A percentile compares a stretch with the other conserved stretches of the same genome.
phyloP scores from a whole-genome alignment of 2,888 invertebrate genomes.

The Halictus quadricinctus region DNA sequence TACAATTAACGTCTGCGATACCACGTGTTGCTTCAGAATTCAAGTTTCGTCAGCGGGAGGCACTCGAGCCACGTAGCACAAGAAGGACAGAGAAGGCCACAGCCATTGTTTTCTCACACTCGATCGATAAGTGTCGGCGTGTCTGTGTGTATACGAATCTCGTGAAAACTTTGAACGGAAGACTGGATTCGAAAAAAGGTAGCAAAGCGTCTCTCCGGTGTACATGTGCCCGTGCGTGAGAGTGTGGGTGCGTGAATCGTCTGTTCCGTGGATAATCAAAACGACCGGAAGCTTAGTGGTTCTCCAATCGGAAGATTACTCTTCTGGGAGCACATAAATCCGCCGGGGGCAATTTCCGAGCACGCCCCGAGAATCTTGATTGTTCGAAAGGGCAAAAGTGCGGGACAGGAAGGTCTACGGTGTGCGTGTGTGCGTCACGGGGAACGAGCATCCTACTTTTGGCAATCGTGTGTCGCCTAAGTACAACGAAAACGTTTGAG shows the following conservation, averaged over 20 bases:
- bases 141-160: not conserved
- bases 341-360: not conserved
- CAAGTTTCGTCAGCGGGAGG: slow-evolving; percentile 11
- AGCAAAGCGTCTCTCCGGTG: not conserved
- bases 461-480: not conserved
- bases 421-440: not conserved
- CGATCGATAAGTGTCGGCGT: not conserved
- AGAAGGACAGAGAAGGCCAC: not conserved
- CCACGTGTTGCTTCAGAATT: slow-evolving; percentile 53
- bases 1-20: slow-evolving; percentile 27
- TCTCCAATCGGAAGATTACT: not conserved
- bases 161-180: slow-evolving; percentile 20
- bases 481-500: not conserved
- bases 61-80: not conserved
- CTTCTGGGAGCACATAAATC: slow-evolving; percentile 17
- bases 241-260: not conserved
- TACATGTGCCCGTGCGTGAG: not conserved
- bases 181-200: not conserved
- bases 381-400: slow-evolving; percentile 12
- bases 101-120: not conserved
- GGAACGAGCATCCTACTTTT: not conserved
- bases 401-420: not conserved
- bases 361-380: slow-evolving; percentile 4
- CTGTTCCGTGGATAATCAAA: slow-evolving; percentile 17
- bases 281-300: slow-evolving; percentile 1